phyloP scores from a whole-genome alignment of 1,140 invertebrate genomes.

The Brachionus koreanus region DNA sequence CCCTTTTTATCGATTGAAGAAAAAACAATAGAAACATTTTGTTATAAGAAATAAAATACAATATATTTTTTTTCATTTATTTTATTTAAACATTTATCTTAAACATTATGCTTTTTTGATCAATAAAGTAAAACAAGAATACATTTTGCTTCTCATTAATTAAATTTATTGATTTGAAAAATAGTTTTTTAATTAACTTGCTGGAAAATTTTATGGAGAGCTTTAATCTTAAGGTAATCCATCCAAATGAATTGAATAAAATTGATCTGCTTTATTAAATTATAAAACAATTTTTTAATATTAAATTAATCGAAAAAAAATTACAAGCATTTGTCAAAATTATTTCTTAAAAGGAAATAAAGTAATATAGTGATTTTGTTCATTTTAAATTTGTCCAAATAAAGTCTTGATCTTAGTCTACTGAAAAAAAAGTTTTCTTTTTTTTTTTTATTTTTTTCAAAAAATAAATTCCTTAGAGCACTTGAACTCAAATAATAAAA shows the following conservation, averaged over 20 bases:
- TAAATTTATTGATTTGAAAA: background rate
- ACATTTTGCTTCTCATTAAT: background rate
- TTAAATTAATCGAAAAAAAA: background rate
- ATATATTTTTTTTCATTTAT: background rate
- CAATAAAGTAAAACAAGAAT: background rate
- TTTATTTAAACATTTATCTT: background rate
- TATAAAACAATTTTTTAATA: background rate
- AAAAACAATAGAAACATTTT: background rate
- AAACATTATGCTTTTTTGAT: background rate
- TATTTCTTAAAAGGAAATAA: background rate
- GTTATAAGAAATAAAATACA: too few species aligned
- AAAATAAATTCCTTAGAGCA: background rate
- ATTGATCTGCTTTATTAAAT: too few species aligned
- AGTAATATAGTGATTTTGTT: background rate
- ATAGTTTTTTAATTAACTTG: background rate
- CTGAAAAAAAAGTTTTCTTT: background rate
- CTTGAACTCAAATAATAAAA: constrained; percentile 16
- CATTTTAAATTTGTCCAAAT: background rate
- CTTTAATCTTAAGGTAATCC: background rate
- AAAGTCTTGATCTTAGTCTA: background rate
- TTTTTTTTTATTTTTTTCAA: background rate
- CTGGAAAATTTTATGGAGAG: background rate
- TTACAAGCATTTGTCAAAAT: background rate
- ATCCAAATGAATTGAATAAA: background rate
- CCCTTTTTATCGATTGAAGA: background rate